Evolutionary conservation across 92 coral and sea anemone species (phyloP).

Genomic region (Porites rus): DNA sequence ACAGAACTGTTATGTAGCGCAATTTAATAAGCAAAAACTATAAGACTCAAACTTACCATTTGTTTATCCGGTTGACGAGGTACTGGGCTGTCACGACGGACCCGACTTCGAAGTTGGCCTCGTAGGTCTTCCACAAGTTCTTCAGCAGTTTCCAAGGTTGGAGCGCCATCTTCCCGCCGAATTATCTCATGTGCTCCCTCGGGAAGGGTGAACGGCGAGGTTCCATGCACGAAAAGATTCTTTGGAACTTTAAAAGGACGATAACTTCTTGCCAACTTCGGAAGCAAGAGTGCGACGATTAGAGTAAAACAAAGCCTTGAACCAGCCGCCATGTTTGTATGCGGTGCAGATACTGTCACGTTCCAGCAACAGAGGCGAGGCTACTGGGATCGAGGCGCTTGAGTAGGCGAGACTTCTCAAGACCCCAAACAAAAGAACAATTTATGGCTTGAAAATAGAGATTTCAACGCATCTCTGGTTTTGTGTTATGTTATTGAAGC

Average conservation of each 20-base stretch:
- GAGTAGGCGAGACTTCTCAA: too few species aligned
- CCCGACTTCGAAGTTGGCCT: background rate
- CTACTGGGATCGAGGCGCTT: background rate
- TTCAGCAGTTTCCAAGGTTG: background rate
- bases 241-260: constrained; percentile 68
- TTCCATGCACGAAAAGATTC: constrained; percentile 61
- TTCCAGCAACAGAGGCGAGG: background rate
- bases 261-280: constrained; percentile 24
- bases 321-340: background rate
- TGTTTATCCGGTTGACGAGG: background rate
- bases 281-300: constrained; percentile 10
- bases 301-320: background rate
- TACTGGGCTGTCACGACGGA: constrained; percentile 1
- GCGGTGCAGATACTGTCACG: background rate
- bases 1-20: too few species aligned
- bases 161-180: constrained; percentile 7
- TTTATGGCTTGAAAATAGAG: too few species aligned
- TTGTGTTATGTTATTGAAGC: too few species aligned
- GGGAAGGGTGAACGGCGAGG: constrained; percentile 56
- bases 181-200: constrained; percentile 56
- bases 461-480: too few species aligned
- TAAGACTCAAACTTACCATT: constrained; percentile 22
- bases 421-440: too few species aligned
- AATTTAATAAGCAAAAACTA: background rate
- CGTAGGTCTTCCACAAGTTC: constrained; percentile 5